Percentiles rank a stretch among this genome's conserved stretches.
Conservation (phyloP, 2,113 vertebrate genomes). For the Pluvianellus socialis region DNA sequence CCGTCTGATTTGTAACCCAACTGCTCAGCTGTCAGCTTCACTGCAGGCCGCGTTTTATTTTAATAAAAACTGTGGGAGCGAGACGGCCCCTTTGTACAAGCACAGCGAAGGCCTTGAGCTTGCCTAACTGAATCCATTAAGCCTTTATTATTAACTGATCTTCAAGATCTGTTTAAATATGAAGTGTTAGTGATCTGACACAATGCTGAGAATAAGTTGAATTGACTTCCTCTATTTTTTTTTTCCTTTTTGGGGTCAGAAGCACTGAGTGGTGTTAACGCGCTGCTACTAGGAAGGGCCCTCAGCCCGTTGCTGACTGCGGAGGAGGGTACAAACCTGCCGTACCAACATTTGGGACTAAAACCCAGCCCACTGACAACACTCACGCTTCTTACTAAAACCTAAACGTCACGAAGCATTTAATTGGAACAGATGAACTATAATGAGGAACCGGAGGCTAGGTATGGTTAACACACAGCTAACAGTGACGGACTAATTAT, state of each 20-base stretch:
- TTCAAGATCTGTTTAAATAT: slow-evolving; percentile 4
- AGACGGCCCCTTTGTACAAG: slow-evolving; percentile 20
- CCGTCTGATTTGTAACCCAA: slow-evolving; percentile 53
- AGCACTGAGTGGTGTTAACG: neutral
- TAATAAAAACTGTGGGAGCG: slow-evolving; percentile 43
- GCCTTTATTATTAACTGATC: neutral
- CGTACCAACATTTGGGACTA: neutral
- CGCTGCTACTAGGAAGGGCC: neutral
- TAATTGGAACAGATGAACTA: neutral
- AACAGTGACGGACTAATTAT: neutral
- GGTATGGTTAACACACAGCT: neutral
- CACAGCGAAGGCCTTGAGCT: neutral
- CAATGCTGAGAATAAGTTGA: neutral
- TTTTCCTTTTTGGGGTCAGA: neutral
- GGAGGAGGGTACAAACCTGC: neutral
- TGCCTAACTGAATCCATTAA: neutral
- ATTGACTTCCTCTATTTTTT: neutral
- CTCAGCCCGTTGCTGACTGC: neutral
- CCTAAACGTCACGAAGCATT: neutral
- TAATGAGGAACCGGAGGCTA: neutral
- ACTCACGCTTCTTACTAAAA: neutral
- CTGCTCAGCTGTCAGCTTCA: slow-evolving; percentile 63
- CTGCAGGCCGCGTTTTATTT: slow-evolving; percentile 36
- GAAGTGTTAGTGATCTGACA: neutral
- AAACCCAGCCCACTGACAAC: neutral